These are phyloP conservation scores for Paracyclopina nana DNA, from an alignment of 1,140 invertebrate species.

Conservation along the genomic window DNA sequence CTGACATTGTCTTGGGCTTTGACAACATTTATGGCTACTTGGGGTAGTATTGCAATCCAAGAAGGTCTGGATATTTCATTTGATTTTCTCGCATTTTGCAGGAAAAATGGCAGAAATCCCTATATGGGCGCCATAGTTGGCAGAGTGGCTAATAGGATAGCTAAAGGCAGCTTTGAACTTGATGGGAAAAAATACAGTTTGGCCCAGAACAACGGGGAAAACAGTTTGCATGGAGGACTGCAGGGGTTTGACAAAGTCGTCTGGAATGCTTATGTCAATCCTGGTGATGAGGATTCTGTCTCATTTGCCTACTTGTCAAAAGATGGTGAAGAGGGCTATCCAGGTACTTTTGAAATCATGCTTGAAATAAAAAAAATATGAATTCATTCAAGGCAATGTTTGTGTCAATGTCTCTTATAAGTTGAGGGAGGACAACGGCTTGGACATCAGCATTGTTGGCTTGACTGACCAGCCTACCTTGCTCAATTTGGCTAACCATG, in stretches of 20 bases:
- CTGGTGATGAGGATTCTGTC: constrained; percentile 31
- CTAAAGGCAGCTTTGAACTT: too few relatives aligned
- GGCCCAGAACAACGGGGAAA: too few relatives aligned
- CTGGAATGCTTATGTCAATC: constrained; percentile 27
- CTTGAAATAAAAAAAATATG: constrained; percentile 22
- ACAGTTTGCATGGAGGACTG: constrained; percentile 75
- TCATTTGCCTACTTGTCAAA: constrained; percentile 44
- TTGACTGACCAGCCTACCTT: constrained; percentile 52
- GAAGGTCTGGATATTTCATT: too few relatives aligned
- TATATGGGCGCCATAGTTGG: too few relatives aligned
- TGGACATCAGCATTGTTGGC: constrained; percentile 49
- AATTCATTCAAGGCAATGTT: constrained; percentile 50
- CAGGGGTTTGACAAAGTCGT: constrained; percentile 62
- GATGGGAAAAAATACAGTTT: too few relatives aligned
- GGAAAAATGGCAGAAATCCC: too few relatives aligned
- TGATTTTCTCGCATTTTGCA: too few relatives aligned
- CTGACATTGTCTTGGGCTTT: too few relatives aligned
- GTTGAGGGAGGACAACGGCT: constrained; percentile 44
- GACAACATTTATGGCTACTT: too few relatives aligned
- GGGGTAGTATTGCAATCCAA: too few relatives aligned
- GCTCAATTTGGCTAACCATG: constrained; percentile 77
- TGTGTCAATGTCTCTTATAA: constrained; percentile 44
- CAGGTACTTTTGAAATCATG: constrained; percentile 24
- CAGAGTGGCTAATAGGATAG: too few relatives aligned
- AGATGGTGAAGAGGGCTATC: constrained; percentile 56